A percentile compares a stretch with the other conserved stretches of the same genome.
Conservation (phyloP, 2,888 invertebrate species). For the Lypha dubia region DNA sequence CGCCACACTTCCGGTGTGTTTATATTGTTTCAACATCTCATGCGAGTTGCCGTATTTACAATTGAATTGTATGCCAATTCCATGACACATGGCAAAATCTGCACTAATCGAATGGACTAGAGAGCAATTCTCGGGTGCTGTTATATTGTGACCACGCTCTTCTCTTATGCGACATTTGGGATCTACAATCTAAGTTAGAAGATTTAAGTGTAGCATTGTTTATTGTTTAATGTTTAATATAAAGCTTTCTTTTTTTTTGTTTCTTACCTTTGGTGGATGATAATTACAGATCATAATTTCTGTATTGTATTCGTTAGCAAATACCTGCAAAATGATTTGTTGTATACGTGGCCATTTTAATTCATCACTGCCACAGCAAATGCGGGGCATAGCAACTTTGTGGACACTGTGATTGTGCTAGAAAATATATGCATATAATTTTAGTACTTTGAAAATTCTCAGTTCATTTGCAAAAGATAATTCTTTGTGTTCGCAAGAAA, state of each 20-base stretch:
- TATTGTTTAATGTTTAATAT: neutral
- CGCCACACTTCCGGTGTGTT: slow-evolving; percentile 84
- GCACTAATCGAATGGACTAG: slow-evolving; percentile 86
- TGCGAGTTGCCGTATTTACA: slow-evolving; percentile 79
- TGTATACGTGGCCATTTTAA: slow-evolving; percentile 85
- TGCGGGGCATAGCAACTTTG: slow-evolving; percentile 86
- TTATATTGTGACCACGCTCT: slow-evolving; percentile 84
- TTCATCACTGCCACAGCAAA: slow-evolving; percentile 87
- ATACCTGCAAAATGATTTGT: slow-evolving; percentile 78
- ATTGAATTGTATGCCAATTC: slow-evolving; percentile 84
- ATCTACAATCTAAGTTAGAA: slow-evolving; percentile 73
- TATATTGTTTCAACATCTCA: slow-evolving; percentile 80
- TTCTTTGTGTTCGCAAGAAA: too few relatives aligned
- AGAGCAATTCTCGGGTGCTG: slow-evolving; percentile 83
- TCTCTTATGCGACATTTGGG: slow-evolving; percentile 81
- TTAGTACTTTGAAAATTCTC: neutral
- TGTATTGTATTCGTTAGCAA: slow-evolving; percentile 77
- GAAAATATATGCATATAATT: slow-evolving; percentile 13
- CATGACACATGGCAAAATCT: slow-evolving; percentile 85
- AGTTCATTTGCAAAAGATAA: too few relatives aligned
- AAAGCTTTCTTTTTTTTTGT: neutral
- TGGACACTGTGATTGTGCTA: slow-evolving; percentile 83
- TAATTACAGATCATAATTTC: slow-evolving; percentile 79
- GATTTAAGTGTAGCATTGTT: neutral
- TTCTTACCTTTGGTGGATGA: slow-evolving; percentile 74